phyloP scores from a whole-genome alignment of 2,113 vertebrate species.

The Scartelaos histophorus region DNA sequence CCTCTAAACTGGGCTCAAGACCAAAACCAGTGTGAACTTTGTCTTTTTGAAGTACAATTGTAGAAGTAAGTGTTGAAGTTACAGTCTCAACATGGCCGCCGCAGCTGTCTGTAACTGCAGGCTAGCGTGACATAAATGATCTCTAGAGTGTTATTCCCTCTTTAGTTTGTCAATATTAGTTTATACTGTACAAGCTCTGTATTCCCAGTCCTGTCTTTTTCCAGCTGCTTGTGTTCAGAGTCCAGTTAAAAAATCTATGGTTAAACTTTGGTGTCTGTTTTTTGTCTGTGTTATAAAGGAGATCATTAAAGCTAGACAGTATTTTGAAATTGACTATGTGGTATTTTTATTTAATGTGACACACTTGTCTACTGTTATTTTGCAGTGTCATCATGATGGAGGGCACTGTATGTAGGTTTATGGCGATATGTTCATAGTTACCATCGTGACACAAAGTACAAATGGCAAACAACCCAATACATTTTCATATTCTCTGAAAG shows the following conservation, averaged over 20 bases:
- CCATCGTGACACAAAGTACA: too few species aligned
- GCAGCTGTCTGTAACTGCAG: background rate
- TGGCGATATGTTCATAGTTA: too few species aligned
- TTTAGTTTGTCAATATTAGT: slow-evolving; percentile 8
- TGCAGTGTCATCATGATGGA: too few species aligned
- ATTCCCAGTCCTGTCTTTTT: background rate
- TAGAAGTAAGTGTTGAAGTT: background rate
- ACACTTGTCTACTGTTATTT: too few species aligned
- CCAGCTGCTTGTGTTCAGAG: slow-evolving; percentile 8
- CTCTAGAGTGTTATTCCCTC: background rate
- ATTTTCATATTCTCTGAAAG: too few species aligned
- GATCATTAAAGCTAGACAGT: slow-evolving; percentile 67
- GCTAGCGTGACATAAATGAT: background rate
- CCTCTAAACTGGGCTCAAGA: too few species aligned
- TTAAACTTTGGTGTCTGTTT: slow-evolving; percentile 24
- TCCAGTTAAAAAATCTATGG: background rate
- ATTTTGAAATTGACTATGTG: slow-evolving; percentile 54
- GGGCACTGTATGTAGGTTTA: too few species aligned
- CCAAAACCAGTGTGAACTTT: too few species aligned
- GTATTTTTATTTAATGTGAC: background rate
- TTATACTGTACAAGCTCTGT: background rate
- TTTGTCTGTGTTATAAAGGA: slow-evolving; percentile 36
- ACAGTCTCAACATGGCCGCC: background rate
- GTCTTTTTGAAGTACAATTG: too few species aligned
- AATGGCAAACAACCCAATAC: too few species aligned